Base-by-base conservation (phyloP, 2,888 invertebrate genomes). In the Apomyelois bistriatella region DNA sequence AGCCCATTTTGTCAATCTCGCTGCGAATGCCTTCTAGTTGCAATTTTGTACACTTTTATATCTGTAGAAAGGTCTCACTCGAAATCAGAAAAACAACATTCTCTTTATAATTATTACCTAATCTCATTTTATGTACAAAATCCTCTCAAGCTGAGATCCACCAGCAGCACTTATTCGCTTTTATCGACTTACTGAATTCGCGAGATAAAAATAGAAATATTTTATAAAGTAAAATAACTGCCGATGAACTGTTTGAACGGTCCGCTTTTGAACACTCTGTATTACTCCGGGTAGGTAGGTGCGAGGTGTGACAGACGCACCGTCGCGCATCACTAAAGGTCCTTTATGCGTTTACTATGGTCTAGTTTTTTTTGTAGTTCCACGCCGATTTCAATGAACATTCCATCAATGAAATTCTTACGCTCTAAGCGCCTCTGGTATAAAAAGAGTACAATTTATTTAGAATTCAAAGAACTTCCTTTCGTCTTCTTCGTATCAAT, bases 361-460 rank as follows among this genome's bases (percentile, higher is more conserved):
- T 58, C 61, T 64, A 59, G 59, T 68, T 72, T 77, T 72, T 77
- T 52, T 52, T 43, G 41, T 43, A 35, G 8, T 22, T 36, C 36
- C 43, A 64, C 63, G 69, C 54, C 55, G 22, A 54, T 57, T 58
- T 84, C 77, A 84, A 81, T 85, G 84, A 78, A 74, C 66, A 67
- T 64, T 56, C 61, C 59, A 65, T 84, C 80, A 89, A 89, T 89
- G 88, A 85, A 87, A 88, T 88, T 86, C 87, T 82, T 66, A 60
- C 51, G 67, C 69, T 42, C 74, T 80, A 82, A 87, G 86, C 87
- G 85, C 85, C 85, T 70, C 71, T 59, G 64, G 65, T 66, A 68
- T 72, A 73, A 81, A 40, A 75, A 82, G 72, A 70, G 68, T 68
- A 54, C 56, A 61, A 22, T 60, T 59, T 56, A 66, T 74, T 71